Base-by-base conservation (phyloP, 2,113 vertebrate genomes). In the Rhynchomys soricoides region DNA sequence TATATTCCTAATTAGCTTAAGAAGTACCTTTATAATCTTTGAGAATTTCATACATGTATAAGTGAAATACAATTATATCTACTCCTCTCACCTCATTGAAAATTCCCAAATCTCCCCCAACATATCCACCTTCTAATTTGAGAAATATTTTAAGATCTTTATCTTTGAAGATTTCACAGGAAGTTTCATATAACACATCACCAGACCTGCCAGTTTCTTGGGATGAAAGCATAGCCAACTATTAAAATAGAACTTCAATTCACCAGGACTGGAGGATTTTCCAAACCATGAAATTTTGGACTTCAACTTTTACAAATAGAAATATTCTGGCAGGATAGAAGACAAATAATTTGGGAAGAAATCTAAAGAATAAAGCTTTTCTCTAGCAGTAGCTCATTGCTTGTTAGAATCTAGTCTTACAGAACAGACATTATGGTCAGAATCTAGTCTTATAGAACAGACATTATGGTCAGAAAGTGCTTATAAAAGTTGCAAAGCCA, bases 401-500 rank as follows among this genome's bases (percentile, higher is more conserved):
- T 92, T 90, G 62, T 96, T 89, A 93, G n/a, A 86, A 62, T 94
- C 50, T 89, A 68, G 48, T 70, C 40, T 15, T 71, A 19, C 45
- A 34, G n/a, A 92, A 86, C 19, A 89, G 90, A 86, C 87, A 90
- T 82, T 83, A 91, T 91, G 55, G 87, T 43, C 75, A 95, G 90
- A 95, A 97, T 94, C 50, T 89, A 68, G 48, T 70, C 40, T 15
- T 71, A 19, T 50, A 34, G n/a, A 92, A 86, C 19, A 89, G 90
- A 86, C 87, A 90, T 82, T 83, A 91, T 91, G 55, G 87, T 43
- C 75, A 95, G 90, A 95, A 97, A 57, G 70, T 87, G 43, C 62
- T 70, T 55, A 55, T 66, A 93, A 96, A 95, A 96, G 75, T 97
- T 87, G 81, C 90, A 92, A 89, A 96, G 74, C 19, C 83, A 96